A percentile compares a stretch with the other conserved stretches of the same genome.
Conservation (phyloP, 2,888 invertebrate species). For the Lasioglossum marginatum region DNA sequence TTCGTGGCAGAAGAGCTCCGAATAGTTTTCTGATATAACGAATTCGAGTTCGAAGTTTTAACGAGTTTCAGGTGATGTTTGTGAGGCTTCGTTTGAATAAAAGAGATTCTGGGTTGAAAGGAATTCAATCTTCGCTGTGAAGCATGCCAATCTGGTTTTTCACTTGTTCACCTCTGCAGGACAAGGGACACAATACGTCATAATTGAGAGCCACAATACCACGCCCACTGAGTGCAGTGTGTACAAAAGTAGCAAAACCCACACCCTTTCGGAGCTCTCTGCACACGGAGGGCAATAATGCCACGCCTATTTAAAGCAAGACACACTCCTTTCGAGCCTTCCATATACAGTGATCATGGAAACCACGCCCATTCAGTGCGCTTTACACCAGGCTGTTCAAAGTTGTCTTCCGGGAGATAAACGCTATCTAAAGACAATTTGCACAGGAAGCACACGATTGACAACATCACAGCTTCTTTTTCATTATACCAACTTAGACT, state of each 20-base stretch:
- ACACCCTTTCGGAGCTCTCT: neutral
- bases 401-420: neutral
- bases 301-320: neutral
- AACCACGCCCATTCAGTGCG: neutral
- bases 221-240: neutral
- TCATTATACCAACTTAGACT: neutral
- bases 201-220: neutral
- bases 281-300: neutral
- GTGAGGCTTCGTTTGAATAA: neutral
- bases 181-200: neutral
- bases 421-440: neutral
- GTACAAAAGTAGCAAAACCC: neutral
- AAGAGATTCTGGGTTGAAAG: neutral
- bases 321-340: neutral
- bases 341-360: too few relatives aligned
- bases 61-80: neutral
- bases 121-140: neutral
- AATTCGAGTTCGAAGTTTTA: neutral
- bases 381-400: neutral
- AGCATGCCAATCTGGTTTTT: neutral
- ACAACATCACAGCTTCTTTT: neutral
- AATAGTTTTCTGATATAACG: neutral
- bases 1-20: neutral
- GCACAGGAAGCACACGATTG: neutral
- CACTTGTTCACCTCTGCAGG: neutral